phyloP scores from a whole-genome alignment of 2,113 vertebrate species.

The Catharus bicknelli region DNA sequence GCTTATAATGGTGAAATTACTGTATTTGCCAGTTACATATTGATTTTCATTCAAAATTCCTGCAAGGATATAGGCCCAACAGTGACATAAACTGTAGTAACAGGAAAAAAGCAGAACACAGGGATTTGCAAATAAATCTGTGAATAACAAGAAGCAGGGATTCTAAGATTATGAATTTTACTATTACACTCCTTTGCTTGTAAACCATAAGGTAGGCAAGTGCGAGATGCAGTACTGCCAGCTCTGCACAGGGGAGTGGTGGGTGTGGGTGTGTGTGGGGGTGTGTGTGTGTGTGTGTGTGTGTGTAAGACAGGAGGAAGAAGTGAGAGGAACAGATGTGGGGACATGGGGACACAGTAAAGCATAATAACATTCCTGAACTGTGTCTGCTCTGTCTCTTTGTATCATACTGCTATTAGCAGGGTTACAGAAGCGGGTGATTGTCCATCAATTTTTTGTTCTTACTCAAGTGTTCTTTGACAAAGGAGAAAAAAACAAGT shows the following conservation, averaged over 20 bases:
- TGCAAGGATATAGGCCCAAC: slow-evolving; percentile 44
- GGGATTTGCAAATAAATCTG: slow-evolving; percentile 71
- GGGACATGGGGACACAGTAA: slow-evolving; percentile 84
- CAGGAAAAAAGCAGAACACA: slow-evolving; percentile 25
- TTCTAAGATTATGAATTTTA: slow-evolving; percentile 64
- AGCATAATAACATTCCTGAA: slow-evolving; percentile 92
- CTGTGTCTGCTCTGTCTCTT: slow-evolving; percentile 72
- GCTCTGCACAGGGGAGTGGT: slow-evolving; percentile 49
- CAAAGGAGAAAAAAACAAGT: not conserved
- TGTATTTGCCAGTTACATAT: slow-evolving; percentile 49
- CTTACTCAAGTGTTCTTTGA: slow-evolving; percentile 34
- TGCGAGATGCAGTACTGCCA: slow-evolving; percentile 77
- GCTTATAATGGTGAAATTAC: too few species aligned
- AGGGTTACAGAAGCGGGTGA: slow-evolving; percentile 59
- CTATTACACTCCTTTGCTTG: slow-evolving; percentile 51
- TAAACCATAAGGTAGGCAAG: slow-evolving; percentile 68
- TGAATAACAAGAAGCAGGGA: slow-evolving; percentile 68
- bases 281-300: not conserved
- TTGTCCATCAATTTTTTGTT: slow-evolving; percentile 60
- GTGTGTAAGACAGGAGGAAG: not conserved
- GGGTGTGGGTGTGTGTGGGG: too few species aligned
- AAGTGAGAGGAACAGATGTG: not conserved
- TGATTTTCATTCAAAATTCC: slow-evolving; percentile 70
- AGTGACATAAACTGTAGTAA: slow-evolving; percentile 62
- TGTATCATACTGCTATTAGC: not conserved